phyloP scores from a whole-genome alignment of 2,888 invertebrate species.

The Habrosyne pyritoides region DNA sequence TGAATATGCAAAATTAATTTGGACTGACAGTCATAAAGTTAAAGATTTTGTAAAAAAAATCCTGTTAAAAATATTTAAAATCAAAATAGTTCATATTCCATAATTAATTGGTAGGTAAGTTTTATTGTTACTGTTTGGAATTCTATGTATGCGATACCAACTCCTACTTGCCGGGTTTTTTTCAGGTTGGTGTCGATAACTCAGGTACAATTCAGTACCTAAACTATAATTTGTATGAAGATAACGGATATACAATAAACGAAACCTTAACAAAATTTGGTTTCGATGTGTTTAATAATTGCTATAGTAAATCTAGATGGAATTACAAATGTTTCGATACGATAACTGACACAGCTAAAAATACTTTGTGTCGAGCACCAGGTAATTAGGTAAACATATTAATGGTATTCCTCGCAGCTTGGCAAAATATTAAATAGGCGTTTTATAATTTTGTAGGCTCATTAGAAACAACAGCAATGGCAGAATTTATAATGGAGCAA shows the following conservation, averaged over 20 bases:
- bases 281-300: slow-evolving; percentile 36
- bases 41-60: too few species aligned
- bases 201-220: slow-evolving; percentile 78
- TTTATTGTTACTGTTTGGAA: too few species aligned
- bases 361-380: slow-evolving; percentile 56
- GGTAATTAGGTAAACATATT: slow-evolving; percentile 33
- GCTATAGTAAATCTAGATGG: slow-evolving; percentile 49
- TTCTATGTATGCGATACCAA: too few species aligned
- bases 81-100: too few species aligned
- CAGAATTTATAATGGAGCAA: slow-evolving; percentile 85
- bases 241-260: slow-evolving; percentile 68
- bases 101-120: too few species aligned
- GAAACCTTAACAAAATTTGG: slow-evolving; percentile 35
- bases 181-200: too few species aligned
- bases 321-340: slow-evolving; percentile 44
- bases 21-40: too few species aligned
- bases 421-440: too few species aligned
- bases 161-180: too few species aligned
- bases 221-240: slow-evolving; percentile 69
- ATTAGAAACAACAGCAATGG: slow-evolving; percentile 79
- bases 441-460: slow-evolving; percentile 46
- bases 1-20: too few species aligned
- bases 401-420: too few species aligned
- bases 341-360: slow-evolving; percentile 55
- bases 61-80: too few species aligned